phyloP scores from a whole-genome alignment of 2,888 invertebrate species.

The Azorinus chamasolen region DNA sequence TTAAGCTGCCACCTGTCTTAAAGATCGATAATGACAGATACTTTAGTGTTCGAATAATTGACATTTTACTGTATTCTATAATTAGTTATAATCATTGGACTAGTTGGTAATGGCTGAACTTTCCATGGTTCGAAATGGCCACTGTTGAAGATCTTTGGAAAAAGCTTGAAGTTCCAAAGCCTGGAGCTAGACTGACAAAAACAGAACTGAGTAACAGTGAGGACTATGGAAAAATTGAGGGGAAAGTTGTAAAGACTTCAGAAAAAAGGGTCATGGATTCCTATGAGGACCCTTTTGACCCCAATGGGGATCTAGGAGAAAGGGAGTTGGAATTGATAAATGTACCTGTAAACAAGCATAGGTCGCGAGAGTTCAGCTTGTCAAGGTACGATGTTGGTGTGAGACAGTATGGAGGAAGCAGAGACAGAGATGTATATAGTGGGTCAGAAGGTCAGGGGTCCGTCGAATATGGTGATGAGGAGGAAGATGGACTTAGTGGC shows the following conservation, averaged over 20 bases:
- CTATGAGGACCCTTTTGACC: slow-evolving; percentile 46
- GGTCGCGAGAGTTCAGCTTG: slow-evolving; percentile 57
- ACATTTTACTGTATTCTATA: too few relatives aligned
- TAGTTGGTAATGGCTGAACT: too few relatives aligned
- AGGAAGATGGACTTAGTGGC: slow-evolving; percentile 10
- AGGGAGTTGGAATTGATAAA: slow-evolving; percentile 52
- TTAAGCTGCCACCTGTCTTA: too few relatives aligned
- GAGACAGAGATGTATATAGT: background rate
- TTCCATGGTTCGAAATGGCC: slow-evolving; percentile 12
- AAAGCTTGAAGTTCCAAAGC: slow-evolving; percentile 32
- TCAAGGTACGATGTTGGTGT: slow-evolving; percentile 55
- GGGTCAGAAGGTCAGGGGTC: slow-evolving; percentile 21
- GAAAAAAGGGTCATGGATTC: background rate
- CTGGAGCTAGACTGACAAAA: background rate
- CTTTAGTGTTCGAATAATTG: too few relatives aligned
- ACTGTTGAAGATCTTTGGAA: slow-evolving; percentile 59
- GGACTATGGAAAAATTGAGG: background rate
- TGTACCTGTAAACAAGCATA: slow-evolving; percentile 17
- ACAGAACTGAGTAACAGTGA: background rate
- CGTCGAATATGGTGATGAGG: slow-evolving; percentile 14
- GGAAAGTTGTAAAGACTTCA: background rate
- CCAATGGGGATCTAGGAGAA: slow-evolving; percentile 30
- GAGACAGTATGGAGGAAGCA: slow-evolving; percentile 9
- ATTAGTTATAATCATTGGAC: too few relatives aligned
- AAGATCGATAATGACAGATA: too few relatives aligned